phyloP scores from a whole-genome alignment of 2,113 vertebrate species.

The Ciconia boyciana region DNA sequence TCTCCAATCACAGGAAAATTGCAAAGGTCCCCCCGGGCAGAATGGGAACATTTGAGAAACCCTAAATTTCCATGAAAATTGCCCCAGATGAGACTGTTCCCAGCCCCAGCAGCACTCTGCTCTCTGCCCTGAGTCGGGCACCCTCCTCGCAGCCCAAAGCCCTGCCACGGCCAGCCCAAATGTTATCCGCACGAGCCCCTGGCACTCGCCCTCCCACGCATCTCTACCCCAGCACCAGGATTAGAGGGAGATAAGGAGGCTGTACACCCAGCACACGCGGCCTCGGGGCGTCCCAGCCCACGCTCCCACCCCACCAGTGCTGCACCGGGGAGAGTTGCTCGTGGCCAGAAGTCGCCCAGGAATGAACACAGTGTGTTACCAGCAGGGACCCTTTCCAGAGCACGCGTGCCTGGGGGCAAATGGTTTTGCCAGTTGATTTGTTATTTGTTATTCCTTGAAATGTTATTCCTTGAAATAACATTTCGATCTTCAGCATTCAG shows the following conservation, averaged over 20 bases:
- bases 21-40: not conserved
- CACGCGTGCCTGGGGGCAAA: not conserved
- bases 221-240: no score
- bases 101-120: not conserved
- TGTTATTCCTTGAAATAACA: not conserved
- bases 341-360: not conserved
- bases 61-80: not conserved
- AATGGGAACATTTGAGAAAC: not conserved
- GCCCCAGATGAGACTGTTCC: not conserved
- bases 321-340: not conserved
- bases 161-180: not conserved
- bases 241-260: not conserved
- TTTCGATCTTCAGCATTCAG: not conserved
- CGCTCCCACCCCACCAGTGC: not conserved
- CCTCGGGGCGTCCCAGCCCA: not conserved
- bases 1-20: not conserved
- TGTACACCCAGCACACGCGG: fast-evolving
- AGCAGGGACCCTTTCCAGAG: not conserved
- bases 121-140: not conserved
- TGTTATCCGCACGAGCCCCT: no score
- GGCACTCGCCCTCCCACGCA: fast-evolving
- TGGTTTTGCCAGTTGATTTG: not conserved
- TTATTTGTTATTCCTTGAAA: not conserved
- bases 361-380: fast-evolving
- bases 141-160: not conserved